Evolutionary conservation across 2,797 vertebrate species (phyloP).

Genomic region (Serranus cabrilla): DNA sequence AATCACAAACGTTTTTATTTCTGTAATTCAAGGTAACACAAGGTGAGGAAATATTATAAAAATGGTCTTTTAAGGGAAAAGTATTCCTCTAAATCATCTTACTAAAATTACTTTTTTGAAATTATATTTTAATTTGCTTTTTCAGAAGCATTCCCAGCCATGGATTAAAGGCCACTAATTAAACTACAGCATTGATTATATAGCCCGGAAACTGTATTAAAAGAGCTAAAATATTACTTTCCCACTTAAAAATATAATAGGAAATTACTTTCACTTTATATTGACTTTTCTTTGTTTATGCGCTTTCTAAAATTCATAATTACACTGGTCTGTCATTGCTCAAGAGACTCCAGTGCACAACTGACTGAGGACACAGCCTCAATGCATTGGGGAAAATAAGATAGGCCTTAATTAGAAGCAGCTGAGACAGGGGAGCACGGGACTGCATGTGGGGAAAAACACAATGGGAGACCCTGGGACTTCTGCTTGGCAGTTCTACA

Average conservation of each 20-base stretch:
- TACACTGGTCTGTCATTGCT: constrained; percentile 1
- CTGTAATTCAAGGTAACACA: too few species aligned
- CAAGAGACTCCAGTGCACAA: constrained; percentile 15
- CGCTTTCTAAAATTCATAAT: constrained; percentile 11
- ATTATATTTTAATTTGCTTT: too few species aligned
- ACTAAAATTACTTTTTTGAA: too few species aligned
- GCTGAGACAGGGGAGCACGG: constrained; percentile 50
- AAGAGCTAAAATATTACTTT: background rate
- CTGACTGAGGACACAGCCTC: constrained; percentile 25
- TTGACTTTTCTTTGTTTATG: background rate
- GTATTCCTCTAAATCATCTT: too few species aligned
- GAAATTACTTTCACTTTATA: background rate
- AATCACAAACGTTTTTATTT: too few species aligned
- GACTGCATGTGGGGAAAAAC: constrained; percentile 41
- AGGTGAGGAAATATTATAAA: too few species aligned
- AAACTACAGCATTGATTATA: too few species aligned
- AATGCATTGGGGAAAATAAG: constrained; percentile 59
- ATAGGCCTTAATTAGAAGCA: constrained; percentile 62
- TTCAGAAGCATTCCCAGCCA: too few species aligned
- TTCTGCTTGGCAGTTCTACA: constrained; percentile 30
- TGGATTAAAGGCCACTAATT: too few species aligned
- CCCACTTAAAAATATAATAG: background rate
- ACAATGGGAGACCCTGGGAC: constrained; percentile 39
- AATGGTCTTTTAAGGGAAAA: too few species aligned
- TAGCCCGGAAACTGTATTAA: background rate